phyloP scores from a whole-genome alignment of 92 coral and sea anemone genomes.

The Desmophyllum pertusum region DNA sequence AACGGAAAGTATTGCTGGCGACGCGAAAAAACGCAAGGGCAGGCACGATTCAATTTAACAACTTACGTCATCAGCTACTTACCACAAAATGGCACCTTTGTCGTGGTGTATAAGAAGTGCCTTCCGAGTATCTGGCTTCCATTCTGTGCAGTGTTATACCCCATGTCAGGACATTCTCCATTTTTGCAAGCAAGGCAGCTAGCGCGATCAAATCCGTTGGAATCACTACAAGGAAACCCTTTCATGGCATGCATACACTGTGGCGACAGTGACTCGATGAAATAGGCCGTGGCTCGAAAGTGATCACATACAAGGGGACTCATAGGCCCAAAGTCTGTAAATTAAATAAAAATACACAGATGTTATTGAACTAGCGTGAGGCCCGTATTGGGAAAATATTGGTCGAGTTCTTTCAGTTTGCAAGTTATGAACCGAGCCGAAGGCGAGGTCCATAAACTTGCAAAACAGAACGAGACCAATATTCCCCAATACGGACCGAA shows the following conservation, averaged over 20 bases:
- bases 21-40: no score
- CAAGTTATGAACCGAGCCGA: no score
- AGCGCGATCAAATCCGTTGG: constrained; percentile 60
- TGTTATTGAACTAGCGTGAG: no score
- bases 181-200: constrained; percentile 57
- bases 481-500: no score
- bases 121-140: constrained; percentile 24
- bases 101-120: constrained; percentile 24
- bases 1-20: no score
- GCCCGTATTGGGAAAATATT: no score
- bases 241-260: constrained; percentile 54
- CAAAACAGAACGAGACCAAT: no score
- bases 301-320: constrained; percentile 59
- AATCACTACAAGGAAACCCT: constrained; percentile 57
- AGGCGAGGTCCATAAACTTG: no score
- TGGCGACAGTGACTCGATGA: constrained; percentile 59
- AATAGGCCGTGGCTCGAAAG: constrained; percentile 58
- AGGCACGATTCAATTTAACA: no score
- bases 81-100: constrained; percentile 48
- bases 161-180: constrained; percentile 67
- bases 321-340: no score
- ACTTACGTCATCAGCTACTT: no score
- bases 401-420: no score
- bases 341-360: background rate
- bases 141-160: constrained; percentile 46